Conservation (phyloP, 2,888 invertebrate genomes). For the Cheilosia impressa region DNA sequence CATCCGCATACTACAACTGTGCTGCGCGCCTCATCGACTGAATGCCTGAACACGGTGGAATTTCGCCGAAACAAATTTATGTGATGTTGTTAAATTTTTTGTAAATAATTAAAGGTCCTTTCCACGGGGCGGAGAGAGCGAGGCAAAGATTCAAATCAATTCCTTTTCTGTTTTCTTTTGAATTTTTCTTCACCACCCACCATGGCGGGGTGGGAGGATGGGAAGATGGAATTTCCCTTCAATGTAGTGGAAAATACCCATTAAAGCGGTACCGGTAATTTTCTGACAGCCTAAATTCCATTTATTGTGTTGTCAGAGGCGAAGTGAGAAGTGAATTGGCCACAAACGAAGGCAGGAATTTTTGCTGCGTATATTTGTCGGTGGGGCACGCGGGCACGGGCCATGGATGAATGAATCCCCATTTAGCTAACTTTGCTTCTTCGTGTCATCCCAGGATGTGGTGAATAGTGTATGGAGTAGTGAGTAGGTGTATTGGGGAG, state of each 20-base stretch:
- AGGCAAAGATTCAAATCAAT: slow-evolving; percentile 47
- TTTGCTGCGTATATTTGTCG: neutral
- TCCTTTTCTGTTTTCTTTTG: slow-evolving; percentile 16
- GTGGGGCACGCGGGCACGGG: neutral
- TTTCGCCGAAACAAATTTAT: slow-evolving; percentile 55
- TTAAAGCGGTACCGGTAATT: slow-evolving; percentile 67
- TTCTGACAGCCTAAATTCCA: slow-evolving; percentile 57
- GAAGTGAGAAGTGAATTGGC: slow-evolving; percentile 38
- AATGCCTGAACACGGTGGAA: slow-evolving; percentile 33
- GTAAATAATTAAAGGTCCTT: slow-evolving; percentile 60
- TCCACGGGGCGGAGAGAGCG: too few relatives aligned
- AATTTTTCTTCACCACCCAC: neutral
- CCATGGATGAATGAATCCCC: slow-evolving; percentile 50
- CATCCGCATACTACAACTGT: slow-evolving; percentile 33
- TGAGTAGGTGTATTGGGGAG: neutral
- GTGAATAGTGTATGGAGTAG: slow-evolving; percentile 20
- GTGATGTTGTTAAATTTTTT: slow-evolving; percentile 67
- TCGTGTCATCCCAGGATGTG: slow-evolving; percentile 47
- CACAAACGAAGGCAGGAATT: slow-evolving; percentile 36
- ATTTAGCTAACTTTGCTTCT: slow-evolving; percentile 43
- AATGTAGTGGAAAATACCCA: slow-evolving; percentile 70
- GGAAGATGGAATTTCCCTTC: slow-evolving; percentile 30
- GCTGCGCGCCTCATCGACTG: slow-evolving; percentile 8
- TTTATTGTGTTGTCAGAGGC: slow-evolving; percentile 47
- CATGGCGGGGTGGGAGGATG: neutral